phyloP scores from a whole-genome alignment of 2,797 vertebrate genomes.

The Enteromius anoplus region DNA sequence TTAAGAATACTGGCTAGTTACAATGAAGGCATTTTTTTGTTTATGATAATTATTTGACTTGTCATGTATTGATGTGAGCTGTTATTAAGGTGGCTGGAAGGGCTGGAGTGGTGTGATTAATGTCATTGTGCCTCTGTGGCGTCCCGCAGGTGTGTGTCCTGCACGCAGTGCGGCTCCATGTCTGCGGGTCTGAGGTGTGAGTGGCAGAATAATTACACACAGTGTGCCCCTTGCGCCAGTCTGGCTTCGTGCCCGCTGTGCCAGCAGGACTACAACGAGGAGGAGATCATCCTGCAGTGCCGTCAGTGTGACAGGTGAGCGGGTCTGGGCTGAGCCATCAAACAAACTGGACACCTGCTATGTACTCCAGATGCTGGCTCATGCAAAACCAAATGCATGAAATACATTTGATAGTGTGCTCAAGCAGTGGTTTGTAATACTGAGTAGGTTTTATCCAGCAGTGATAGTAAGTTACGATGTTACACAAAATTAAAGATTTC shows the following conservation, averaged over 20 bases:
- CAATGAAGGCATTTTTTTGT: background rate
- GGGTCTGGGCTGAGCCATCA: slow-evolving; percentile 7
- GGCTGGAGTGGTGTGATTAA: slow-evolving; percentile 12
- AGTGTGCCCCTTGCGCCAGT: slow-evolving; percentile 95
- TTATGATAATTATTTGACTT: slow-evolving; percentile 12
- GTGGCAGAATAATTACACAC: slow-evolving; percentile 99
- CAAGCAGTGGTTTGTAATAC: background rate
- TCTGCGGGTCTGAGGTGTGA: slow-evolving; percentile 93
- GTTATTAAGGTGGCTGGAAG: slow-evolving; percentile 3
- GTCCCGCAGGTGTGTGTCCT: slow-evolving; percentile 92
- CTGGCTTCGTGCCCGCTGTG: slow-evolving; percentile 90
- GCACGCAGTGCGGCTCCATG: slow-evolving; percentile 93
- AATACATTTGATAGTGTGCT: background rate
- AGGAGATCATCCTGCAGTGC: slow-evolving; percentile 94
- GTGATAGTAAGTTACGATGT: background rate
- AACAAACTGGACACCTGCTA: background rate
- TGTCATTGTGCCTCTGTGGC: slow-evolving; percentile 12
- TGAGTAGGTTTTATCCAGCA: background rate
- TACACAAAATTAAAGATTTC: background rate
- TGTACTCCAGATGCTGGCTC: background rate
- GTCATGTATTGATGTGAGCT: slow-evolving; percentile 5
- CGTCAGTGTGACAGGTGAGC: slow-evolving; percentile 94
- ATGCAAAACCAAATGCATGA: background rate
- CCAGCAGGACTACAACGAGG: slow-evolving; percentile 88
- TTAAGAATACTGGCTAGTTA: background rate